Percentiles rank a stretch among this genome's conserved stretches.
Evolutionary conservation across 2,888 invertebrate species (phyloP).

Genomic region (Tenthredo notha): DNA sequence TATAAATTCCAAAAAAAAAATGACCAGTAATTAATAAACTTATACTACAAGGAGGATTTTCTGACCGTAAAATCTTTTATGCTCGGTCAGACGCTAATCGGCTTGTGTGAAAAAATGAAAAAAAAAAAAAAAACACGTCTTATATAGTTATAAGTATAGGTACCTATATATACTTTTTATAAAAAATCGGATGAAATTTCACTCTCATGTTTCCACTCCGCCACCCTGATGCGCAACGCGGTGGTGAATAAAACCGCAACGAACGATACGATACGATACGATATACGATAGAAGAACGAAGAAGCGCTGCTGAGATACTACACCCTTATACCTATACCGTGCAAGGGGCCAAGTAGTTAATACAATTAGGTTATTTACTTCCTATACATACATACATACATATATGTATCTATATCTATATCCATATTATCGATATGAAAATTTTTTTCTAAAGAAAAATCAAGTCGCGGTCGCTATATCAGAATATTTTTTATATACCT

Average conservation of each 20-base stretch:
- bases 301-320: neutral
- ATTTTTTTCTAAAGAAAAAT: neutral
- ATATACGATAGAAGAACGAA: neutral
- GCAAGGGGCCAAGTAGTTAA: constrained; percentile 13
- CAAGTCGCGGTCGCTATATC: neutral
- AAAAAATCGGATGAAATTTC: constrained; percentile 25
- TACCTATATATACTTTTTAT: neutral
- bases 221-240: no score
- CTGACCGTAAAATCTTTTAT: neutral
- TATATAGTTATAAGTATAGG: neutral
- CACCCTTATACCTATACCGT: no score
- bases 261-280: neutral
- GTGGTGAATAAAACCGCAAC: constrained; percentile 15
- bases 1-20: neutral
- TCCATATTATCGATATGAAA: neutral
- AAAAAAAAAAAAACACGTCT: neutral
- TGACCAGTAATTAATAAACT: no score
- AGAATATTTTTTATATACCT: neutral
- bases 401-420: neutral
- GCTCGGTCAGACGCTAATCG: constrained; percentile 13
- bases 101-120: constrained; percentile 12
- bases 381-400: neutral
- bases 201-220: constrained; percentile 4
- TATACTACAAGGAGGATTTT: neutral
- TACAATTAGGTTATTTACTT: constrained; percentile 18